A percentile compares a stretch with the other conserved stretches of the same genome.
phyloP scores from a whole-genome alignment of 2,797 vertebrate species.

The Sebastolobus altivelis region DNA sequence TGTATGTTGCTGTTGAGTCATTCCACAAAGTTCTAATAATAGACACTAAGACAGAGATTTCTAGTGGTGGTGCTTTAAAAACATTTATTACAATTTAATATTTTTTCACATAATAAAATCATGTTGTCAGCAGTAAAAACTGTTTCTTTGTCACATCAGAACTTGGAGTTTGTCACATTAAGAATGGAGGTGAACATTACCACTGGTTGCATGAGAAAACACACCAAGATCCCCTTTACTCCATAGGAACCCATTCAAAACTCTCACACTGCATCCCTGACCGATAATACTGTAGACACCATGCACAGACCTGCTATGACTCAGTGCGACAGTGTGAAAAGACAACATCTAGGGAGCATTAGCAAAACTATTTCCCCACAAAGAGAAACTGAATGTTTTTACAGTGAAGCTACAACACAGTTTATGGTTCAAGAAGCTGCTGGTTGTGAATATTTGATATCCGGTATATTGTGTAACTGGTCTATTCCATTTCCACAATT shows the following conservation, averaged over 20 bases:
- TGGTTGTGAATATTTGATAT: neutral
- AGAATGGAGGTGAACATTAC: neutral
- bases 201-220: constrained; percentile 6
- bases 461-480: neutral
- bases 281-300: neutral
- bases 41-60: neutral
- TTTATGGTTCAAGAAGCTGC: neutral
- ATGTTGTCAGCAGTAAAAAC: constrained; percentile 9
- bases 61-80: neutral
- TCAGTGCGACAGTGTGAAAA: neutral
- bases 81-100: neutral
- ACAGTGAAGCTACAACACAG: neutral
- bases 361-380: constrained; percentile 9
- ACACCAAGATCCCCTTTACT: neutral
- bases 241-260: neutral
- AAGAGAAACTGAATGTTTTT: constrained; percentile 7
- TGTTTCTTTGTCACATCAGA: neutral
- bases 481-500: neutral
- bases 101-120: constrained; percentile 13
- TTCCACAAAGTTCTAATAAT: neutral
- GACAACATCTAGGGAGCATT: neutral
- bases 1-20: neutral
- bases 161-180: neutral
- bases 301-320: neutral
- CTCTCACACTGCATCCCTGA: neutral